Base-by-base conservation (phyloP, 2,888 invertebrate genomes). In the Drosophila crucigera region DNA sequence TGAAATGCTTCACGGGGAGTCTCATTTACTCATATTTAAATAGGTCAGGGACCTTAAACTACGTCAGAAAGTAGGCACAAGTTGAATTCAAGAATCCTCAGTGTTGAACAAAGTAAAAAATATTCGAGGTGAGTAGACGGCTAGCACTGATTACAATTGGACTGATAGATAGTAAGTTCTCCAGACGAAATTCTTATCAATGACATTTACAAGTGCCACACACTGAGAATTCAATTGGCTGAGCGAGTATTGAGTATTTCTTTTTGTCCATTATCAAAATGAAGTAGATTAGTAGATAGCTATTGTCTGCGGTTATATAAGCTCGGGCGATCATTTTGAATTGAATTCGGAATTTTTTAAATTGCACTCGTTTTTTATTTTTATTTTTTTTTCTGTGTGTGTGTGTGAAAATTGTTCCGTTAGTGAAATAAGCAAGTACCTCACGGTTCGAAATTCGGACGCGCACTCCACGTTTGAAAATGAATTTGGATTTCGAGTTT, bases 381-480 rank as follows among this genome's bases (percentile, higher is more conserved):
- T 60, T 49, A 41, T 28, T 25, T 25, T 35, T 35, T 39, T 22
- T 28, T 60, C 47, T 54, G 2, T 31, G 31, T 31, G 31, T 31
- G 31, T 31, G 4, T 28, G 16, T 43, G 30, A 0, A 61, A 66
- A 70, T 72, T 72, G 54, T 67, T 78, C 66, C 69, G 75, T 31
- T 19, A 70, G 63, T 11, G n/a, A 39, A 41, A 53, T 62, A 35
- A 35, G 33, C 54, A 49, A 67, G 87, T 87, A 87, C 86, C 86
- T 87, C 76, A 90, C 91, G 84, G 87, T 90, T 80, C 70, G 89
- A 90, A 84, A 84, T 90, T 78, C 84, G 88, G 82, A 82, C 88
- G 79, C 87, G 88, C 87, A 87, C 86, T 86, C 84, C 84, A 88
- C 87, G 67, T 75, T 76, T 83, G 83, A 87, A 67, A 61, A 52